Base-by-base conservation (phyloP, 1,140 invertebrate genomes). In the Palaemon carinicauda region DNA sequence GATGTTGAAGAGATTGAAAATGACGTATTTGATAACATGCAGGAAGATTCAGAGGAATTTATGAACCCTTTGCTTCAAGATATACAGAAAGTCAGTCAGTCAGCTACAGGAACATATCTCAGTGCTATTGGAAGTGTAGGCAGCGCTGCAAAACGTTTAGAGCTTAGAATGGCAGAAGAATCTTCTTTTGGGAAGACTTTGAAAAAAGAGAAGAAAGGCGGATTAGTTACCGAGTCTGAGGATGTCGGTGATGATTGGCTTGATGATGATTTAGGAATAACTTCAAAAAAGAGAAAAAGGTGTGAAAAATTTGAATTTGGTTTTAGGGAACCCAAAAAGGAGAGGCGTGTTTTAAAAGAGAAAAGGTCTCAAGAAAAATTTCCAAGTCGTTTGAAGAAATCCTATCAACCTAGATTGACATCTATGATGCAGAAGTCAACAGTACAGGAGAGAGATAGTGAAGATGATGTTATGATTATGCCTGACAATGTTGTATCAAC, bases 201-300 rank as follows among this genome's bases (percentile, higher is more conserved):
- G 17, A 80, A 78, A 29, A 80, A 79, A 51, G 53, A 71, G 21
- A 77, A 88, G 33, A 89, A 88, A 60, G 19, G 27, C 14, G 69
- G 75, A 14, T 85, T 89, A 71, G 69, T 82, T 3, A 52, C 56
- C 31, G 52, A 87, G 27, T 27, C 17, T 41, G 75, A 71, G 7
- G 69, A 88, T 65, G 88, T 90, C 14, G 89, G 80, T 78, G 90
- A 91, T 82, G 90, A 91, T 87, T 91, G 91, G 91, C 79, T 91
- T 24, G 90, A 91, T 50, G 90, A 91, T 87, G 90, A 91, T 88
- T 51, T 91, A 10, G 88, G 83, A n/a, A 51, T 74, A 7, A 75
- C 74, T 24, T 81, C 77, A 24, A 82, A 87, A 31, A 86, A 81
- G 29, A 88, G 79, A 19, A 84, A 81, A 54, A 83, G 82, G 21